Evolutionary conservation across 1,140 invertebrate genomes (phyloP).

Genomic region (Drosophila lacertosa): DNA sequence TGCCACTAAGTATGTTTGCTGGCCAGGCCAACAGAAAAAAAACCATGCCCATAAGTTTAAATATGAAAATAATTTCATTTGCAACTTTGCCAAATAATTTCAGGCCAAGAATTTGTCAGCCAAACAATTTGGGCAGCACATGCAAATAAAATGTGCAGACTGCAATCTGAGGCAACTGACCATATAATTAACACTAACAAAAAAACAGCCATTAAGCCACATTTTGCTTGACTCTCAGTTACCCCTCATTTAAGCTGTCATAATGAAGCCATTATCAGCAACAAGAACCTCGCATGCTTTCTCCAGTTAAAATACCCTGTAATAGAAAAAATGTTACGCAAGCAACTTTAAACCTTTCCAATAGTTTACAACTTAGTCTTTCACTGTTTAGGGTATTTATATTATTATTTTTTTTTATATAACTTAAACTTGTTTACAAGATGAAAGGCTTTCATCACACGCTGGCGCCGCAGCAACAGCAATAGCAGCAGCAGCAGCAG

Average conservation of each 20-base stretch:
- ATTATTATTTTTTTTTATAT: conserved; percentile 1
- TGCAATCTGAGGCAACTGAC: conserved; percentile 60
- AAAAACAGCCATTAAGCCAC: conserved; percentile 49
- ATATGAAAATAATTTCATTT: conserved; percentile 60
- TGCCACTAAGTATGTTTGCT: conserved; percentile 33
- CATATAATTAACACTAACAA: conserved; percentile 79
- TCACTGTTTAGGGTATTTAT: conserved; percentile 6
- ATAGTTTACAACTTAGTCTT: no score
- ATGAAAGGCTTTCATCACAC: conserved; percentile 58
- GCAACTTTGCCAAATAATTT: conserved; percentile 50
- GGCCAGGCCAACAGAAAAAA: conserved; percentile 4
- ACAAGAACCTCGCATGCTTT: conserved; percentile 7
- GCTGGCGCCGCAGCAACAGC: conserved; percentile 13
- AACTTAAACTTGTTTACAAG: conserved; percentile 14
- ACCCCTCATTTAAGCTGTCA: conserved; percentile 51
- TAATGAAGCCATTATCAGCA: conserved; percentile 50
- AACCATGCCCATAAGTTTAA: conserved; percentile 45
- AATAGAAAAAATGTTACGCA: background rate
- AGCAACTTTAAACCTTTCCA: background rate
- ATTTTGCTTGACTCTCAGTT: no score
- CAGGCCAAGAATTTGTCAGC: conserved; percentile 57
- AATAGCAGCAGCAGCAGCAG: conserved; percentile 7
- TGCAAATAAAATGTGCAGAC: conserved; percentile 51
- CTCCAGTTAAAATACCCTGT: conserved; percentile 5
- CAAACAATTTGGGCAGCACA: conserved; percentile 36